Base-by-base conservation (phyloP, 35 echinoderm and acorn worm genomes). In the Apostichopus californicus region DNA sequence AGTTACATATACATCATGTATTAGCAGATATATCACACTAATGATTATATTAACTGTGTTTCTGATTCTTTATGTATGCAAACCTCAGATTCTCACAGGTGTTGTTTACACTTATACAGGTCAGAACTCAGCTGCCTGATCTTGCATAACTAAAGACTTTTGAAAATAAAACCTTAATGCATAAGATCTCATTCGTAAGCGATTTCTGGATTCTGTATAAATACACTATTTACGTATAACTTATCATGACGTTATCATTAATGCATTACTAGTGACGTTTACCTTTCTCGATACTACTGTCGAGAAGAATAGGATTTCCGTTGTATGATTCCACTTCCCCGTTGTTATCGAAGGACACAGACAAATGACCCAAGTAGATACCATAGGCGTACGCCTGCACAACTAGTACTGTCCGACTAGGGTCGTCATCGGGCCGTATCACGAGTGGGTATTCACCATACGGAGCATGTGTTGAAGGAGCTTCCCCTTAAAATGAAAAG, bases 291-390 rank as follows among this genome's bases (percentile, higher is more conserved):
- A 96, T 84, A 83, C 64, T 90, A 55, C 86, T 92, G 63, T 99
- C 97, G 21, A 99, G 80, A 26, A 99, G 71, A 61, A 99, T 93
- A 23, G 97, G 97, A 82, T 99, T 96, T 73, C 97, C 97, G 4
- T 46, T 78, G 80, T 92, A 96, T 6, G 54, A 53, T 1, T 77
- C 94, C 17, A 99, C 89, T 9, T 87, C 93, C 14, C 97, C 97
- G n/a, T 93, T 92, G 9, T 95, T 84, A 75, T 96, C 83, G 90
- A 99, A 99, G 1, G 80, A 95, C 3, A 99, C 81, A 26, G 92
- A 71, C 11, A 99, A 87, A 13, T 90, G 77, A 6, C 97, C 97
- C 9, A 99, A 94, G 90, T 99, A 99, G 66, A 96, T 94, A 4
- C 97, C 97, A 61, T 95, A 99, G 0, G 97, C 97, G 80, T 93